Percentiles rank a stretch among this genome's conserved stretches.
Conservation (phyloP, 2,888 invertebrate genomes). For the Acanthopleura granulata region DNA sequence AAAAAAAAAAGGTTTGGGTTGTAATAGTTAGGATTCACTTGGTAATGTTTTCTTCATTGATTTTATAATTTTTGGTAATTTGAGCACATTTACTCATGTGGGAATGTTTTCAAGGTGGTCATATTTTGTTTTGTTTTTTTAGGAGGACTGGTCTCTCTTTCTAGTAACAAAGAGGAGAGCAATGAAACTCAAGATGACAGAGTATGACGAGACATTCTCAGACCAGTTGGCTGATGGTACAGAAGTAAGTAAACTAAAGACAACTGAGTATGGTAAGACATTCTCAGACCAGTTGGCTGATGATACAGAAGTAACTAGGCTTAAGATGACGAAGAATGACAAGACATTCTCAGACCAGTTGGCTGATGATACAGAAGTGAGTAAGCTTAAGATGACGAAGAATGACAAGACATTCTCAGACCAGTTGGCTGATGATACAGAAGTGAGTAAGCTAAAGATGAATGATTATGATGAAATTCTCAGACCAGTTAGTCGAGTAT, state of each 20-base stretch:
- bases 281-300: conserved; percentile 58
- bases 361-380: conserved; percentile 52
- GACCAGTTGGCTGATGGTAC: conserved; percentile 57
- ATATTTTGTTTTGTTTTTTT: no score
- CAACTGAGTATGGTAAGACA: conserved; percentile 64
- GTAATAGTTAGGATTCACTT: no score
- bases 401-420: no score
- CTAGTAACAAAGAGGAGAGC: conserved; percentile 59
- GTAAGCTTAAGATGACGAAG: neutral
- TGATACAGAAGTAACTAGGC: conserved; percentile 40
- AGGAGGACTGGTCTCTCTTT: conserved; percentile 67
- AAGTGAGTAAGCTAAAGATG: conserved; percentile 53
- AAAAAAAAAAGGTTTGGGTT: no score
- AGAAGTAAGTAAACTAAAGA: conserved; percentile 46
- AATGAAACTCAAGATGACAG: conserved; percentile 63
- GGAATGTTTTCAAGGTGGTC: no score
- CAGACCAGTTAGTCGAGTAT: conserved; percentile 55
- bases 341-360: conserved; percentile 57
- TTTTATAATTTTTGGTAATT: no score
- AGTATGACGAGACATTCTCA: conserved; percentile 62
- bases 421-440: neutral
- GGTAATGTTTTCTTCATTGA: no score
- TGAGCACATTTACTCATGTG: no score
- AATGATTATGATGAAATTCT: conserved; percentile 65
- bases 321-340: neutral